Evolutionary conservation across 2,888 invertebrate species (phyloP).

Genomic region (Stenurella melanura): DNA sequence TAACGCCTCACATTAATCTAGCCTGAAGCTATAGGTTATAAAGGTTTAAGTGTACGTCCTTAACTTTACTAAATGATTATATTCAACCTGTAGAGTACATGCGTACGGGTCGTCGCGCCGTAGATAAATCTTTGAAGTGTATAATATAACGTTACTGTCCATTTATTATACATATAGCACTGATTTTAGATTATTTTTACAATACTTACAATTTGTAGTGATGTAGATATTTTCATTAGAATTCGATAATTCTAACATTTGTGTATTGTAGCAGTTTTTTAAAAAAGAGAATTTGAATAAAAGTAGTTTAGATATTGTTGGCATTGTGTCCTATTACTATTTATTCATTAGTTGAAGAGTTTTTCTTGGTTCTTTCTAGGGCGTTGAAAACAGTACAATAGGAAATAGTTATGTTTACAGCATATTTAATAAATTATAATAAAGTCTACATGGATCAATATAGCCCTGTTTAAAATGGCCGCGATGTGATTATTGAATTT

Average conservation of each 20-base stretch:
- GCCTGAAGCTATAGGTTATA: conserved; percentile 45
- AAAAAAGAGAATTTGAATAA: too few relatives aligned
- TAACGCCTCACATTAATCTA: conserved; percentile 16
- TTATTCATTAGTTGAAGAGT: not conserved
- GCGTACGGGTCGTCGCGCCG: not conserved
- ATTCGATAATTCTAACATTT: too few relatives aligned
- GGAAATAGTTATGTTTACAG: not conserved
- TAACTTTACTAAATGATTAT: conserved; percentile 35
- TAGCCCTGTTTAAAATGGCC: too few relatives aligned
- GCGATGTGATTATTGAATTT: too few relatives aligned
- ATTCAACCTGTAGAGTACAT: conserved; percentile 25
- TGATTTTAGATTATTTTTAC: not conserved
- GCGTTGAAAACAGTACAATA: not conserved
- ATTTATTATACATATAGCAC: not conserved
- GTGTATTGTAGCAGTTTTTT: too few relatives aligned
- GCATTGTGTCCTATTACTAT: not conserved
- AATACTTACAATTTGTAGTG: not conserved
- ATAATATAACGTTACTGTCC: not conserved
- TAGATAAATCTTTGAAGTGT: conserved; percentile 11
- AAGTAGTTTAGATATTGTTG: too few relatives aligned
- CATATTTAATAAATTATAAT: too few relatives aligned
- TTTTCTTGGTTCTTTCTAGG: not conserved
- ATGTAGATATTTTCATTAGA: not conserved
- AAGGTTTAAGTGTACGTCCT: conserved; percentile 42
- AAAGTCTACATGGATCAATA: too few relatives aligned